Evolutionary conservation across 1,140 invertebrate genomes (phyloP), one percentile per base, ranked within the genome.

Genomic region (Cyphomyrmex costatus): DNA sequence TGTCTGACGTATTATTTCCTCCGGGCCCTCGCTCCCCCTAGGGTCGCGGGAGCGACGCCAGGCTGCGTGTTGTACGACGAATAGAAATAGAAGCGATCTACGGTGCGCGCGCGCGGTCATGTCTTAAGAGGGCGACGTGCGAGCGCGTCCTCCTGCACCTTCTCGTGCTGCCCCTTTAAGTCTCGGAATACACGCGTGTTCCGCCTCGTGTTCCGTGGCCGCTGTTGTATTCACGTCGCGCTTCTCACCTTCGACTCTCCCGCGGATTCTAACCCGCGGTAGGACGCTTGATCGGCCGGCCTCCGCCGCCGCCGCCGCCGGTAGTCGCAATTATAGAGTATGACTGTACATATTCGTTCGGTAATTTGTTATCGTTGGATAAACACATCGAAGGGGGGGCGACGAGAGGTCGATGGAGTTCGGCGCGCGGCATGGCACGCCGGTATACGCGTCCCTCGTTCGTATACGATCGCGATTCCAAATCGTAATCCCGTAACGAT

Each of bases 291-390:
- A 88, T 91, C 89, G 83, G 58, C 80, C 60, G 49, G 21, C 60
- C 65, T 85, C 88, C 85, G 82, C 88, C 88, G 89, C 89, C 90
- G 66, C 66, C 88, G 89, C 89, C 91, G 66, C 68, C 86, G 90
- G 90, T 91, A 93, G 91, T 93, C 93, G 90, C 93, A 94, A 94
- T 94, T 94, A 94, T 92, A 90, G 92, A 94, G 92, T 94, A 94
- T 94, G 94, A 94, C 94, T 94, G 91, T 90, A 94, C 94, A 94
- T 82, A 94, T 94, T 94, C 92, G 90, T 90, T 89, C 85, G 89
- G 92, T 91, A 94, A 94, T 94, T 94, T 94, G 93, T 94, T 93
- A 91, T 92, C 92, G 92, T 94, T 92, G 91, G 93, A 93, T 93
- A 92, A 94, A 92, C 89, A 93, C 89, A 92, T 93, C 87, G 89